phyloP scores from a whole-genome alignment of 1,140 invertebrate genomes.

The Drosophila trapezifrons region DNA sequence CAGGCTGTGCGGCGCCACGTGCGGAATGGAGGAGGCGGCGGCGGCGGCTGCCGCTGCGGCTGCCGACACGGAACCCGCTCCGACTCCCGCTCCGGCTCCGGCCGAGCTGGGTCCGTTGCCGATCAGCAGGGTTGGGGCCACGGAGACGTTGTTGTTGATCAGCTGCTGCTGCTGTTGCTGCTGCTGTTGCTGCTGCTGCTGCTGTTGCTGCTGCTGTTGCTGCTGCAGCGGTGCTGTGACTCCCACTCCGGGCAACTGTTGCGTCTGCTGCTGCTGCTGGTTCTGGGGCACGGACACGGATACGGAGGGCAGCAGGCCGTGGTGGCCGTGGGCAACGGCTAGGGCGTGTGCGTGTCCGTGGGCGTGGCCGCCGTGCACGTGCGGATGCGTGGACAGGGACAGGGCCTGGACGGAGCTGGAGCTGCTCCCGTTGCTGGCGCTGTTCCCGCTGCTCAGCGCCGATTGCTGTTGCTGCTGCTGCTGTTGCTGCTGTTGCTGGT shows the following conservation, averaged over 20 bases:
- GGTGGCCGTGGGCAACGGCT: slow-evolving; percentile 71
- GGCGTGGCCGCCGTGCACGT: slow-evolving; percentile 54
- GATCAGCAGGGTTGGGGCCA: slow-evolving; percentile 63
- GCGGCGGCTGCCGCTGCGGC: slow-evolving; percentile 54
- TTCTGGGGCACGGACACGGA: slow-evolving; percentile 45
- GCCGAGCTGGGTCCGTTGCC: slow-evolving; percentile 73
- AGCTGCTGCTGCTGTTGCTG: slow-evolving; percentile 49
- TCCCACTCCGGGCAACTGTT: slow-evolving; percentile 43
- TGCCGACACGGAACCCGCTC: slow-evolving; percentile 79
- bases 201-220: slow-evolving; percentile 57
- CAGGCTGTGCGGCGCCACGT: slow-evolving; percentile 85
- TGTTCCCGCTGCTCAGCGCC: slow-evolving; percentile 26
- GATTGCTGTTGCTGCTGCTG: slow-evolving; percentile 45
- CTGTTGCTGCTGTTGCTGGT: slow-evolving; percentile 27
- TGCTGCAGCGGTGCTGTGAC: slow-evolving; percentile 59
- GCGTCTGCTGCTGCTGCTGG: slow-evolving; percentile 64
- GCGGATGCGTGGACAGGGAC: slow-evolving; percentile 35
- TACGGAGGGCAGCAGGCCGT: slow-evolving; percentile 70
- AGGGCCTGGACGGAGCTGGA: slow-evolving; percentile 33
- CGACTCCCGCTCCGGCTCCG: slow-evolving; percentile 84
- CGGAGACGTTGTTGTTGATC: slow-evolving; percentile 58
- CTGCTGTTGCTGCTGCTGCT: slow-evolving; percentile 49
- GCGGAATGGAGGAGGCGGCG: slow-evolving; percentile 71
- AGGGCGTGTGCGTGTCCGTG: slow-evolving; percentile 61
- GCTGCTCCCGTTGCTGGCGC: slow-evolving; percentile 52